A percentile compares a stretch with the other conserved stretches of the same genome.
Conservation (phyloP, 2,888 invertebrate genomes). For the Pseudococcus viburni region DNA sequence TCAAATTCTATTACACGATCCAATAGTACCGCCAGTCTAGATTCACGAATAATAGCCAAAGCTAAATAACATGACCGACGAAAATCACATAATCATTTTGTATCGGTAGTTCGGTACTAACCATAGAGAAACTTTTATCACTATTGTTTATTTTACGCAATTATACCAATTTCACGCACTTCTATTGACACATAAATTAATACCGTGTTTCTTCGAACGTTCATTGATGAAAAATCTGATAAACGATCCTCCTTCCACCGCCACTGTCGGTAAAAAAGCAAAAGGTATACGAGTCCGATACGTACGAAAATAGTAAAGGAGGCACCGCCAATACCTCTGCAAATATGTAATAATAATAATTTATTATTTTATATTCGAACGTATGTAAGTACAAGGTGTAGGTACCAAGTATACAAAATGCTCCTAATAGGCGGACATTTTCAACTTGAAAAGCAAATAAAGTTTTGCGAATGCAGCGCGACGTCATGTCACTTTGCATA, state of each 20-base stretch:
- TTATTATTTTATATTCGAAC: slow-evolving; percentile 6
- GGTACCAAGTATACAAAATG: neutral
- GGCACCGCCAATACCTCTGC: neutral
- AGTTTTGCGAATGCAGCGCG: neutral
- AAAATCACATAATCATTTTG: slow-evolving; percentile 51
- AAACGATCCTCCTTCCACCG: neutral
- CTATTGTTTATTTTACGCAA: slow-evolving; percentile 39
- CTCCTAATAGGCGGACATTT: slow-evolving; percentile 55
- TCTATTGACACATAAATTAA: slow-evolving; percentile 45
- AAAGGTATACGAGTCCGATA: neutral
- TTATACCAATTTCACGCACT: slow-evolving; percentile 39
- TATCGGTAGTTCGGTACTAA: neutral
- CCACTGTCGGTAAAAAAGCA: too few relatives aligned
- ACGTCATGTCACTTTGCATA: neutral
- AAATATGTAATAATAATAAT: slow-evolving; percentile 19
- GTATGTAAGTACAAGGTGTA: neutral
- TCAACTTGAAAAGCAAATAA: slow-evolving; percentile 60
- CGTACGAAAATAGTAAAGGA: neutral
- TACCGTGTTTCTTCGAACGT: neutral
- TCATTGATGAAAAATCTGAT: slow-evolving; percentile 35
- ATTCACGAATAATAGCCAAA: slow-evolving; percentile 42
- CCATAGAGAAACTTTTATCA: slow-evolving; percentile 7
- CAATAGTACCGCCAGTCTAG: slow-evolving; percentile 4
- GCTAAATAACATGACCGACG: slow-evolving; percentile 54
- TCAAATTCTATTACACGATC: slow-evolving; percentile 37